Evolutionary conservation across 2,888 invertebrate species (phyloP).

Genomic region (Drosophila antonietae): DNA sequence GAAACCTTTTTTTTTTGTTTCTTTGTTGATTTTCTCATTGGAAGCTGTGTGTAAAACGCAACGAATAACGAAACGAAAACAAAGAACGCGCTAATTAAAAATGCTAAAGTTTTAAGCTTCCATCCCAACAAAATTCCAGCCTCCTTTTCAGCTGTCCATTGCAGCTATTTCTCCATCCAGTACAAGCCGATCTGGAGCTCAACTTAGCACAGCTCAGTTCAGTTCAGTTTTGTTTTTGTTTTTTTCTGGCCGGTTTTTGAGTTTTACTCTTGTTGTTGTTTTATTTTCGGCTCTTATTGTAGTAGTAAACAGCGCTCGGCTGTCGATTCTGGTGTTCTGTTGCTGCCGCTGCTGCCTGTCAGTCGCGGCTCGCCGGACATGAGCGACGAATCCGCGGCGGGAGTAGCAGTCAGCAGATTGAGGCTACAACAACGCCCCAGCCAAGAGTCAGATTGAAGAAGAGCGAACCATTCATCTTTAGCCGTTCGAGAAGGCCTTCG

Average conservation of each 20-base stretch:
- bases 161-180: slow-evolving; percentile 72
- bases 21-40: slow-evolving; percentile 12
- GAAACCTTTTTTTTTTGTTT: slow-evolving; percentile 3
- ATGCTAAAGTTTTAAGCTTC: slow-evolving; percentile 81
- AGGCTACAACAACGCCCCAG: slow-evolving; percentile 49
- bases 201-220: slow-evolving; percentile 40
- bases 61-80: slow-evolving; percentile 83
- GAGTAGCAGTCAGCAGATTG: slow-evolving; percentile 34
- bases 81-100: slow-evolving; percentile 85
- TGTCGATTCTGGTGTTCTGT: slow-evolving; percentile 71
- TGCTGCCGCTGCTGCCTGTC: slow-evolving; percentile 50
- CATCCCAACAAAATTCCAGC: slow-evolving; percentile 72
- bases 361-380: slow-evolving; percentile 56
- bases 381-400: slow-evolving; percentile 50
- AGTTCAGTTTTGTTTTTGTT: neutral
- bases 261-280: slow-evolving; percentile 21
- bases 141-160: slow-evolving; percentile 79
- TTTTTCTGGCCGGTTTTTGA: slow-evolving; percentile 41
- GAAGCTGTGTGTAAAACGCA: slow-evolving; percentile 57
- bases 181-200: slow-evolving; percentile 52
- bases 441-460: slow-evolving; percentile 26
- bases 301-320: slow-evolving; percentile 72
- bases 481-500: slow-evolving; percentile 75
- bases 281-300: slow-evolving; percentile 61
- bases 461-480: slow-evolving; percentile 71